Conservation (phyloP, 2,113 vertebrate genomes). For the Pituophis catenifer region DNA sequence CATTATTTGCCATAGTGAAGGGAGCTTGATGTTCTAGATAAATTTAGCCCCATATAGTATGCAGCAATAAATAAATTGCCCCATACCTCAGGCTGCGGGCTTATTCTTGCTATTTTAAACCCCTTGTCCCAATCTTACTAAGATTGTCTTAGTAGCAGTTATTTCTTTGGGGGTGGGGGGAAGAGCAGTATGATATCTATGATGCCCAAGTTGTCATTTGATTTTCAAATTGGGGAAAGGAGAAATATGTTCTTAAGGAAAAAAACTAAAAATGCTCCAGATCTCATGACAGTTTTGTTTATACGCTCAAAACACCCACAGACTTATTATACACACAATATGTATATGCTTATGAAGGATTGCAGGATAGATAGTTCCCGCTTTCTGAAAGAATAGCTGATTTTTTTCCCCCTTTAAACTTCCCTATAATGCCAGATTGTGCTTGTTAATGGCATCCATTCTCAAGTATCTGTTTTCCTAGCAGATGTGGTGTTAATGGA, state of each 20-base stretch:
- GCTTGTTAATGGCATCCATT: not conserved
- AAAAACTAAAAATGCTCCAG: not conserved
- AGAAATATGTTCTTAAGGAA: not conserved
- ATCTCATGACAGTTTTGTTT: not conserved
- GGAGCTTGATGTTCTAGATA: not conserved
- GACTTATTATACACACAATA: not conserved
- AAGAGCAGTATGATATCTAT: not conserved
- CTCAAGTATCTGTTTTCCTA: not conserved
- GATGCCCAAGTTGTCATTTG: not conserved
- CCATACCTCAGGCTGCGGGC: not conserved
- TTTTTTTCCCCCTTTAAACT: not conserved
- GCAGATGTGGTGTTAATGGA: not conserved
- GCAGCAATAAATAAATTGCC: not conserved
- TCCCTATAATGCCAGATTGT: not conserved
- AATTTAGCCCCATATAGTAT: not conserved
- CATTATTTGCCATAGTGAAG: too few relatives aligned
- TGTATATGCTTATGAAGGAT: not conserved
- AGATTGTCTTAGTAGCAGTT: not conserved
- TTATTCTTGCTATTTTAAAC: not conserved
- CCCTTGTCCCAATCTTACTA: not conserved
- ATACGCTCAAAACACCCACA: not conserved
- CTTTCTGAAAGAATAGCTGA: not conserved
- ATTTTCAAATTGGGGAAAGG: not conserved
- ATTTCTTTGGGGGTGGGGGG: too few relatives aligned
- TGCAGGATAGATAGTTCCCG: not conserved